Evolutionary conservation across 1,140 invertebrate genomes (phyloP), one percentile per base, ranked within the genome.

Genomic region (Chelonus insularis): DNA sequence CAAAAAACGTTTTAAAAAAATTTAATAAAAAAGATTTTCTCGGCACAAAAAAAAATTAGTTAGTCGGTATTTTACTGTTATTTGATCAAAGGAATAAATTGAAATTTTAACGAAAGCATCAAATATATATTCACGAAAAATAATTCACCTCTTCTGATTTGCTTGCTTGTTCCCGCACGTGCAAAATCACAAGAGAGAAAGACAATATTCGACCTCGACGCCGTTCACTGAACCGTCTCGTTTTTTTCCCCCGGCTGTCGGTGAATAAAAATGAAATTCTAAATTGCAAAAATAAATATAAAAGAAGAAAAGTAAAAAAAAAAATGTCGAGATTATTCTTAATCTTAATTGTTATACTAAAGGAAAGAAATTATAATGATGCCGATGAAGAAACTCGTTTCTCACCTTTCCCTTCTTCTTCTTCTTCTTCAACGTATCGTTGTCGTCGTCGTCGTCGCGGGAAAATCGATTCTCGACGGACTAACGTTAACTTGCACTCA

Each of bases 401-500:
- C 7, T 7, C 7, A 3, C 7, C 25, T 4, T 23, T 54, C 14
- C 39, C 37, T 32, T 41, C 45, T 25, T 48, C 23, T n/a, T 21
- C 45, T 52, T 34, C 51, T n/a, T 20, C 32, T 55, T 59, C 57
- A 51, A 55, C 62, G 59, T 50, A 57, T 64, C 62, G 57, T 45
- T 37, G 47, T 54, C 39, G 55, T 51, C 41, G 55, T 47, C 37
- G 39, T 36, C 29, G 29, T 32, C 60, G 61, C 29, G 60, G 60
- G 56, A 63, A 63, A 58, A 63, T 63, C 62, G 62, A 63, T 63
- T 63, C 52, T 56, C 52, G 48, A 12, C 57, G 43, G 41, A n/a
- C 37, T 9, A 18, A 57, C 21, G 39, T 18, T 47, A 21, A 9
- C 29, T 32, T 50, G 47, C 47, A 50, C 47, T 11, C 21, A 9